Conservation (phyloP, 2,113 vertebrate genomes). For the Stegostoma tigrinum region DNA sequence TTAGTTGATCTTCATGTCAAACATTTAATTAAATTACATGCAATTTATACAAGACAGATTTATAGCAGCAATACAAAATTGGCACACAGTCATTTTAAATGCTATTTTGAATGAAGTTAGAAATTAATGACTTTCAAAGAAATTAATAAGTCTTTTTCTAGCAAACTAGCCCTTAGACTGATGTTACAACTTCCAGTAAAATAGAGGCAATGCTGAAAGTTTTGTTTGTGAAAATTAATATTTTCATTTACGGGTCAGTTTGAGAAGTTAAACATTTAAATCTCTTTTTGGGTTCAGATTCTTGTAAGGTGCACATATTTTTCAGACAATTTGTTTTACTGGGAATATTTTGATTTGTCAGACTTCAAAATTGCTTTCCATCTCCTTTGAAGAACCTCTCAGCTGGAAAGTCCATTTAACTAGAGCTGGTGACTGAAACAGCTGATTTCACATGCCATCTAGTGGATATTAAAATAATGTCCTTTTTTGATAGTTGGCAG, state of each 20-base stretch:
- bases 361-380: not conserved
- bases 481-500: not conserved
- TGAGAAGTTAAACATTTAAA: not conserved
- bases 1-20: not conserved
- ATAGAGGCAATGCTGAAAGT: not conserved
- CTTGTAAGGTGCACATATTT: not conserved
- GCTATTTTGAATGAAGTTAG: not conserved
- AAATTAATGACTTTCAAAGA: not conserved
- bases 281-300: not conserved
- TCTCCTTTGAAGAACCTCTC: not conserved
- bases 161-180: not conserved
- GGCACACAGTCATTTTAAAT: not conserved
- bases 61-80: not conserved
- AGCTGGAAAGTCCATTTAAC: not conserved
- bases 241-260: not conserved
- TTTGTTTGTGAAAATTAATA: not conserved
- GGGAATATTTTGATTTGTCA: not conserved
- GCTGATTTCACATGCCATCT: conserved; percentile 32
- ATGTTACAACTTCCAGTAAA: not conserved
- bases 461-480: conserved; percentile 31
- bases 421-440: not conserved
- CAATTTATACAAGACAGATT: not conserved
- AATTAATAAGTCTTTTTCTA: not conserved
- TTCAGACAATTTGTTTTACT: not conserved
- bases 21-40: not conserved